Percentiles rank a stretch among this genome's conserved stretches.
These are phyloP conservation scores for Acanthosepion lycidas DNA, from an alignment of 2,888 invertebrate species.

Conservation along the genomic window DNA sequence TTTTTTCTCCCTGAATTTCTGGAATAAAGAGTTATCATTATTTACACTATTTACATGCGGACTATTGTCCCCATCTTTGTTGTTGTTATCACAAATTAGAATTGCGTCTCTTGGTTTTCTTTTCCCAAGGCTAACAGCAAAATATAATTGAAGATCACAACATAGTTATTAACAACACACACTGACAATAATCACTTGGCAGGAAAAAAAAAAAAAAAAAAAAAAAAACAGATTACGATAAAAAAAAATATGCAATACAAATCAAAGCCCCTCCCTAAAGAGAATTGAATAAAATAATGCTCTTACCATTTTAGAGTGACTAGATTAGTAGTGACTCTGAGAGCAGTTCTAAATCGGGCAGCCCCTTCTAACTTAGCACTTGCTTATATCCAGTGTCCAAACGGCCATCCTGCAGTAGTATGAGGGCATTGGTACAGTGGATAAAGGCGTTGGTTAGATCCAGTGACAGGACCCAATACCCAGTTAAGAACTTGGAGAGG, in stretches of 20 bases:
- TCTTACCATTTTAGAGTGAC: constrained; percentile 70
- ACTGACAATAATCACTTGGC: not conserved
- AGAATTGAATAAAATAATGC: too few relatives aligned
- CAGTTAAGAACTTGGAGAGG: too few relatives aligned
- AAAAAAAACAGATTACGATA: too few relatives aligned
- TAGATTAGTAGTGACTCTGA: constrained; percentile 72
- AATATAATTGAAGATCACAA: too few relatives aligned
- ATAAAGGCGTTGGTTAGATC: too few relatives aligned
- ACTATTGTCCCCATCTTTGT: too few relatives aligned
- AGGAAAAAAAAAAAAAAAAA: not conserved
- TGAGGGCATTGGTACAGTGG: constrained; percentile 54
- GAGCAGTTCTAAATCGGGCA: constrained; percentile 68
- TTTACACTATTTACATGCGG: too few relatives aligned
- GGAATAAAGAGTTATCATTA: too few relatives aligned
- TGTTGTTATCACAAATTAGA: too few relatives aligned
- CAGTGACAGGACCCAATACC: too few relatives aligned
- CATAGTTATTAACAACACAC: not conserved
- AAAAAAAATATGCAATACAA: not conserved
- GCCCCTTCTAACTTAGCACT: constrained; percentile 73
- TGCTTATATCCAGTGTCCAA: constrained; percentile 68
- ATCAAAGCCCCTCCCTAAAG: not conserved
- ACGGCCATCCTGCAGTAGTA: constrained; percentile 66
- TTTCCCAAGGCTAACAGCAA: not conserved
- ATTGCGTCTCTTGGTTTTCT: too few relatives aligned
- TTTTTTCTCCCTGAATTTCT: too few relatives aligned